Evolutionary conservation across 2,113 vertebrate genomes (phyloP).

Genomic region (Odobenus rosmarus): DNA sequence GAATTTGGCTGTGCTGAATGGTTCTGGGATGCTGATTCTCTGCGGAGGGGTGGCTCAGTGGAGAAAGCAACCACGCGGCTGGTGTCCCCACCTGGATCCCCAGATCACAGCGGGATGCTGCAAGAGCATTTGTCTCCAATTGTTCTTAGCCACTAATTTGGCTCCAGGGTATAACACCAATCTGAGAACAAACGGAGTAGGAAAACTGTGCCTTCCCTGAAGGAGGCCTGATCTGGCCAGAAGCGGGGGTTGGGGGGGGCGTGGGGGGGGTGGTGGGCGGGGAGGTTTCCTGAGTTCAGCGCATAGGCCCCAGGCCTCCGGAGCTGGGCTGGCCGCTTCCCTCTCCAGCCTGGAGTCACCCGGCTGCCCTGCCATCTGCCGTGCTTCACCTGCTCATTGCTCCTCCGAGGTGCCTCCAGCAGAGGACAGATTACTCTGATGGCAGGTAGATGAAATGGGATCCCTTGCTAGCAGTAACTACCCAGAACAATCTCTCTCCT

Average conservation of each 20-base stretch:
- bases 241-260: not conserved
- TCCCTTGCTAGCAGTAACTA: conserved; percentile 71
- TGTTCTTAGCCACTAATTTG: conserved; percentile 78
- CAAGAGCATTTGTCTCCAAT: conserved; percentile 74
- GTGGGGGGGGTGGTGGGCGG: no score
- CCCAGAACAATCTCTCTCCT: conserved; percentile 65
- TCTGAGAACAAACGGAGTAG: conserved; percentile 79
- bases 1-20: not conserved
- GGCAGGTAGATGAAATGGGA: conserved; percentile 54
- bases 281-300: not conserved
- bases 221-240: conserved; percentile 21
- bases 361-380: conserved; percentile 45
- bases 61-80: conserved; percentile 18
- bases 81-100: conserved; percentile 75
- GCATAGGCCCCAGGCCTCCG: not conserved
- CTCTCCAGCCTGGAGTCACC: not conserved
- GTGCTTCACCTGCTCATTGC: conserved; percentile 49
- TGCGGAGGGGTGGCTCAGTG: not conserved
- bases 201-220: conserved; percentile 66
- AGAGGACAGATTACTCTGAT: conserved; percentile 69
- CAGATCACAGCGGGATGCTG: conserved; percentile 66
- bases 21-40: conserved; percentile 58
- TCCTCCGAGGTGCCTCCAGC: conserved; percentile 55
- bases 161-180: conserved; percentile 80
- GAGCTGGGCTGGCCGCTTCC: not conserved